Evolutionary conservation across 2,888 invertebrate species (phyloP), one percentile per base, ranked within the genome.

Genomic region (Criorhina ranunculi): DNA sequence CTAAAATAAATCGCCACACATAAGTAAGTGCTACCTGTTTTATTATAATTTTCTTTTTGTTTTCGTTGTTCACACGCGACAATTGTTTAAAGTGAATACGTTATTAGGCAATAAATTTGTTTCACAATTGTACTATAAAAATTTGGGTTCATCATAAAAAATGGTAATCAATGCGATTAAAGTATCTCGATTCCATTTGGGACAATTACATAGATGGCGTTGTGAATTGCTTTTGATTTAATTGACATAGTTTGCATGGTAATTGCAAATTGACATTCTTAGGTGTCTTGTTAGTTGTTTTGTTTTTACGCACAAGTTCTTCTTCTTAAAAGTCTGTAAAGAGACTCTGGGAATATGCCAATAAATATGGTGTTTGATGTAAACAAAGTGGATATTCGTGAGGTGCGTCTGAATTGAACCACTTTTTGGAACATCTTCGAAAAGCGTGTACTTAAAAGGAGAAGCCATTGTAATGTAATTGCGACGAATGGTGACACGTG

Each of bases 221-320:
- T 5, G 42, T 12, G 40, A 6, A 11, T 2, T 2, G n/a, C 24
- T 49, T 24, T 51, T 29, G 51, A 31, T 51, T 51, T 31, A 31
- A 51, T 53, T 53, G 31, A 15, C 3, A 15, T n/a, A n/a, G 31
- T 33, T 33, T 33, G 15, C 31, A 53, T 31, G 31, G 8, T 33
- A 51, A 8, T 11, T 29, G 12, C 29, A 29, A 53, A 53, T 53
- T 53, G 53, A 33, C 53, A 53, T 53, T 53, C 53, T 33, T 33
- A 7, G 4, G 33, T 15, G 33, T 33, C 8, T 53, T 15, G 2
- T 15, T 46, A 2, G 17, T 17, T 1, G 24, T 29, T 24, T 49
- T 49, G 24, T 5, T 49, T 53, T 53, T 53, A 31, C 31, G 12
- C 51, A 11, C 8, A 8, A 42, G 15, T 42, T 42, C 42, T 42